A percentile compares a stretch with the other conserved stretches of the same genome.
phyloP scores from a whole-genome alignment of 2,888 invertebrate genomes.

The Meandrusa payeni region DNA sequence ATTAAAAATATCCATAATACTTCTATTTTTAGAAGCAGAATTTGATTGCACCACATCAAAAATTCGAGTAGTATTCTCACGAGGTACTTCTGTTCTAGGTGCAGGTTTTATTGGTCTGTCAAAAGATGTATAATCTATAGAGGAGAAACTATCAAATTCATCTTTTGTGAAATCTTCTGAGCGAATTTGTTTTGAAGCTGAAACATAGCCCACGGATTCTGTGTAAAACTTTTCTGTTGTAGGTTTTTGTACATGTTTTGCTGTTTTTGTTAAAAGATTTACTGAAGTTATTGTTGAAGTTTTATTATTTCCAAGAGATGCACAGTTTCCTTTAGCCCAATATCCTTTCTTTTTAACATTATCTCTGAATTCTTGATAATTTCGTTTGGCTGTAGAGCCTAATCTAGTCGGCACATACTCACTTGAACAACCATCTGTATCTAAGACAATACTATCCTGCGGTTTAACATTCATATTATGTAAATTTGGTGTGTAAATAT shows the following conservation, averaged over 20 bases:
- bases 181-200: constrained; percentile 17
- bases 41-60: constrained; percentile 63
- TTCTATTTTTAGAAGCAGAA: constrained; percentile 52
- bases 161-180: constrained; percentile 46
- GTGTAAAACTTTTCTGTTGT: constrained; percentile 16
- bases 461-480: constrained; percentile 57
- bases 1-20: constrained; percentile 70
- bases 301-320: constrained; percentile 41
- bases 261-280: constrained; percentile 21
- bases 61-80: constrained; percentile 40
- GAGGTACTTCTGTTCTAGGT: constrained; percentile 27
- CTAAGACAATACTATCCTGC: constrained; percentile 38
- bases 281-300: constrained; percentile 30
- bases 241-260: constrained; percentile 15
- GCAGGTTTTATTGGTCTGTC: constrained; percentile 37
- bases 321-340: constrained; percentile 72
- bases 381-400: constrained; percentile 63
- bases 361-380: constrained; percentile 72
- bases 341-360: constrained; percentile 67
- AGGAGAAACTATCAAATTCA: constrained; percentile 38
- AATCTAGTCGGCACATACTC: constrained; percentile 74
- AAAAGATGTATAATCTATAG: constrained; percentile 44
- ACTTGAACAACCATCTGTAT: constrained; percentile 58
- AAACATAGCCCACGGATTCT: constrained; percentile 28
- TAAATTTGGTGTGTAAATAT: constrained; percentile 63